Base-by-base conservation (phyloP, 2,797 vertebrate genomes). In the Poliocrania exsul region DNA sequence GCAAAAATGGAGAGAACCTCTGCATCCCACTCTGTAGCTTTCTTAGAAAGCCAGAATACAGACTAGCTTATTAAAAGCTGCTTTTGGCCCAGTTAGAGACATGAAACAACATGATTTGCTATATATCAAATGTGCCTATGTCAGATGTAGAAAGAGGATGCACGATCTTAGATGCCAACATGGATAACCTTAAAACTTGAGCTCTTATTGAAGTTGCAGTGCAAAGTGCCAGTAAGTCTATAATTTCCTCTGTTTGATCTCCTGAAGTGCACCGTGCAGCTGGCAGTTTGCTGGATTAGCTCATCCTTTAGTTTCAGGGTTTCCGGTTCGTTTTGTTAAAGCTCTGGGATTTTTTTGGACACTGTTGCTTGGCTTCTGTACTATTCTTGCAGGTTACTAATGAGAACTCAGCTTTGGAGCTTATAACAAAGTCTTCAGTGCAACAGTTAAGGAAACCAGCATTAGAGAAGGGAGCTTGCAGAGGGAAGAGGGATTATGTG, bases 211-310 rank as follows among this genome's bases (percentile, higher is more conserved):
- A 86, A 81, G 33, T 53, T 83, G 6, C 49, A 64, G 56, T 50
- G 93, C 62, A 90, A 92, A 96, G 81, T 86, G 88, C 37, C 80
- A 77, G 77, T 81, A 88, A 57, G 54, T 93, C 79, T 73, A 0
- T 89, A 92, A 91, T 95, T 93, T 64, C 78, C 49, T 79, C 0
- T 1, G 1, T 95, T 86, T 96, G 92, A 86, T 95, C 86, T 89
- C 47, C 35, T 84, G 16, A 80, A 88, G 83, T n/a, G 54, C 64
- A 28, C 31, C 0, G 1, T 42, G 88, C 58, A 54, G 62, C 81
- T 96, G 81, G 90, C 90, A 80, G 31, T 95, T 85, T 82, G 86
- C 88, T 94, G 94, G 81, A 82, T 92, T 91, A 91, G 75, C 82
- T 96, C 82, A 83, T 91, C 77, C 7, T 91, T 96, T 90, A 42